A percentile compares a stretch with the other conserved stretches of the same genome.
Evolutionary conservation across 2,113 vertebrate species (phyloP).

Genomic region (Callocephalon fimbriatum): DNA sequence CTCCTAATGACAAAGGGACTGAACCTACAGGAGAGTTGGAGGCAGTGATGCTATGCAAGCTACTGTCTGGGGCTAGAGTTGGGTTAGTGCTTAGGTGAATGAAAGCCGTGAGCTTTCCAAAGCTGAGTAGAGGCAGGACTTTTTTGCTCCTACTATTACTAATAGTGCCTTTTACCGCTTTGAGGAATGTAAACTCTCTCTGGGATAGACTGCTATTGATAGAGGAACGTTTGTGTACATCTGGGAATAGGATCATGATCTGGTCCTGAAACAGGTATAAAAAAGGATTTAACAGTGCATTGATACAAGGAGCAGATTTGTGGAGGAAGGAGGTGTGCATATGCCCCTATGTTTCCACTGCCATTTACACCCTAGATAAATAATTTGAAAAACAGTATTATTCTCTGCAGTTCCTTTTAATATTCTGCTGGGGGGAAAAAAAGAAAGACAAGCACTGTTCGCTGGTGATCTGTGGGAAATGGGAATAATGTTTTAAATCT

Average conservation of each 20-base stretch:
- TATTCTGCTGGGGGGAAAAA: not conserved
- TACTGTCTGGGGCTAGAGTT: not conserved
- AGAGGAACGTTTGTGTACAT: not conserved
- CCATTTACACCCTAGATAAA: not conserved
- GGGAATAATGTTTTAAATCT: not conserved
- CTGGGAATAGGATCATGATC: not conserved
- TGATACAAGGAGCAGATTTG: not conserved
- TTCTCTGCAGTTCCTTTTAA: not conserved
- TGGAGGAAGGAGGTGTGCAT: not conserved
- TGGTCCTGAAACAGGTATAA: not conserved
- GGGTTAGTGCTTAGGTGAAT: not conserved
- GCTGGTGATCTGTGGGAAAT: not conserved
- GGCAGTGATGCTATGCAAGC: not conserved
- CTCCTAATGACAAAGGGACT: not conserved
- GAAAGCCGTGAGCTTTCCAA: not conserved
- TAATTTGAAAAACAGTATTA: not conserved
- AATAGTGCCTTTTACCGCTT: not conserved
- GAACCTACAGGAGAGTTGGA: not conserved
- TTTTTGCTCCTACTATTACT: not conserved
- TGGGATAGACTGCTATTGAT: not conserved
- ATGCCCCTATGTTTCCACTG: not conserved
- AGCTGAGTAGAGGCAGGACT: not conserved
- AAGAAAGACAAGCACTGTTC: not conserved
- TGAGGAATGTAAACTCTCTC: not conserved
- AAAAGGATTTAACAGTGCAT: not conserved